Conservation (phyloP, 2,797 vertebrate genomes). For the Poecilia picta region DNA sequence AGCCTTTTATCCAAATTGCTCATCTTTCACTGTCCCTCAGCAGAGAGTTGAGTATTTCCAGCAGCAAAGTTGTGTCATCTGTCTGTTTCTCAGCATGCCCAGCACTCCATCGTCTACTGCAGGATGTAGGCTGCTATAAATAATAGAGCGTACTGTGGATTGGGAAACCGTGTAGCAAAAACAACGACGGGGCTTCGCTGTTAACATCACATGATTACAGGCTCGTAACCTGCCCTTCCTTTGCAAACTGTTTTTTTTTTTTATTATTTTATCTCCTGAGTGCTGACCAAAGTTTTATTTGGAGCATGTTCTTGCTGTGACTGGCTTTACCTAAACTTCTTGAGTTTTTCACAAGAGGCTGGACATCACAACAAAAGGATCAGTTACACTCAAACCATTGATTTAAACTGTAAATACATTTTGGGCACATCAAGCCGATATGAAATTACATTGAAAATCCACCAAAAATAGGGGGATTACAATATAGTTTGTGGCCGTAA, state of each 20-base stretch:
- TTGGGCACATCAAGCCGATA: conserved; percentile 11
- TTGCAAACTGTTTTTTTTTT: conserved; percentile 54
- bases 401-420: not conserved
- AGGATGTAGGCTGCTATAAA: conserved; percentile 72
- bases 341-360: conserved; percentile 22
- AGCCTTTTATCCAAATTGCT: conserved; percentile 28
- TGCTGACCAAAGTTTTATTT: conserved; percentile 23
- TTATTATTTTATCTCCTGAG: conserved; percentile 33
- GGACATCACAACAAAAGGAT: conserved; percentile 31
- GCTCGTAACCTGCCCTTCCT: conserved; percentile 63
- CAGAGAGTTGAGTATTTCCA: conserved; percentile 43
- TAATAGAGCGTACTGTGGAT: conserved; percentile 65
- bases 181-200: conserved; percentile 50
- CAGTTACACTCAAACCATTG: conserved; percentile 23
- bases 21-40: conserved; percentile 22
- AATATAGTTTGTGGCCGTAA: not conserved
- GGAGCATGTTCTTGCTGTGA: conserved; percentile 12
- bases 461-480: not conserved
- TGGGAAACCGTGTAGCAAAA: conserved; percentile 70
- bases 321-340: conserved; percentile 27
- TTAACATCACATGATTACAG: conserved; percentile 49
- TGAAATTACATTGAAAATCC: not conserved
- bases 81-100: conserved; percentile 66
- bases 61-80: conserved; percentile 66
- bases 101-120: conserved; percentile 52